Evolutionary conservation across 2,113 vertebrate species (phyloP).

Genomic region (Cnemophilus loriae): DNA sequence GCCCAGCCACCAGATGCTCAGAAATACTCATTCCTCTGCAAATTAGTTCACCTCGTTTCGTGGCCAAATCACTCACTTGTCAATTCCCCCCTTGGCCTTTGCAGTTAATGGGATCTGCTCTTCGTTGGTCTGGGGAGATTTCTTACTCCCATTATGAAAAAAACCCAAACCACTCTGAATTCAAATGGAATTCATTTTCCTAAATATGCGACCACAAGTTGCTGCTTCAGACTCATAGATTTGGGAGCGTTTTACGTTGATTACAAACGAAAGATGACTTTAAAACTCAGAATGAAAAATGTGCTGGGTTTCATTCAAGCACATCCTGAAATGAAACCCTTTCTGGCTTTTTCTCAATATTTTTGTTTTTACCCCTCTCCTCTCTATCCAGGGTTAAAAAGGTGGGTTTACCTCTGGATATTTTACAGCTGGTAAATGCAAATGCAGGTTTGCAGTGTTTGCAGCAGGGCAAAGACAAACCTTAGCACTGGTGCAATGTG

Average conservation of each 20-base stretch:
- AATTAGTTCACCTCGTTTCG: constrained; percentile 56
- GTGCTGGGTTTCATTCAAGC: neutral
- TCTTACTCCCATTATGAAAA: constrained; percentile 25
- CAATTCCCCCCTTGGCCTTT: constrained; percentile 48
- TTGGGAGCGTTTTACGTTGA: neutral
- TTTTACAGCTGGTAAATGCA: neutral
- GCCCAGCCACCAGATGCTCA: constrained; percentile 53
- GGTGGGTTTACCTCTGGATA: neutral
- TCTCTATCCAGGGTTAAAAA: neutral
- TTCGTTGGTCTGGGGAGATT: neutral
- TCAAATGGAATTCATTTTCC: constrained; percentile 29
- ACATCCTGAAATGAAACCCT: neutral
- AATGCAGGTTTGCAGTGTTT: neutral
- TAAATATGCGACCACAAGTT: neutral
- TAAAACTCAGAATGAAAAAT: neutral
- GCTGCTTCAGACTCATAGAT: neutral
- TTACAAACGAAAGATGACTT: neutral
- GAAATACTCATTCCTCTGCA: constrained; percentile 42
- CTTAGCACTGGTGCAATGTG: neutral
- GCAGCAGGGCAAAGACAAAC: neutral
- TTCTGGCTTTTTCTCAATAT: neutral
- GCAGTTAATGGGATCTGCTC: constrained; percentile 61
- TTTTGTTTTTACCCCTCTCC: neutral
- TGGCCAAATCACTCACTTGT: constrained; percentile 46
- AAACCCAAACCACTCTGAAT: neutral